Evolutionary conservation across 2,797 vertebrate species (phyloP).

Genomic region (Premnoplex brunnescens): DNA sequence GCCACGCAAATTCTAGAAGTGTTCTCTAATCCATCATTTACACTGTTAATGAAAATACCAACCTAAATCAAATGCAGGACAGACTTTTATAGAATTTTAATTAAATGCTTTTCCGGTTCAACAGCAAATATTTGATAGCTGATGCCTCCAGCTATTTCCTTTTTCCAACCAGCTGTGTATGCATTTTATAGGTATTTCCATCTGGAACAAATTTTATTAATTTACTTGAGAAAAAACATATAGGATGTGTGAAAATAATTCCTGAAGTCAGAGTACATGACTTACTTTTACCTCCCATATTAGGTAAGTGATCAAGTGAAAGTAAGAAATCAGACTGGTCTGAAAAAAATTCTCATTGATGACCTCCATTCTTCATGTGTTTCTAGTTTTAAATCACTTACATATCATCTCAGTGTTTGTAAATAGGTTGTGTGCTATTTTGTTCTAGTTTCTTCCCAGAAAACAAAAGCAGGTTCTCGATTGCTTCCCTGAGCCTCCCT

Average conservation of each 20-base stretch:
- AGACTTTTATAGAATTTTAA: background rate
- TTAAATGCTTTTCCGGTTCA: background rate
- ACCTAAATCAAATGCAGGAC: conserved; percentile 6
- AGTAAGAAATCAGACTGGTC: background rate
- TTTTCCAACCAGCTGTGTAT: background rate
- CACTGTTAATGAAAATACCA: background rate
- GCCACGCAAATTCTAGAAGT: background rate
- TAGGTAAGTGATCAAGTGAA: background rate
- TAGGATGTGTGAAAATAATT: background rate
- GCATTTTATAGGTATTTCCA: background rate
- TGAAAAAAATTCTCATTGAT: background rate
- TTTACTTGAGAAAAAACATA: background rate
- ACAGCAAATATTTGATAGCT: background rate
- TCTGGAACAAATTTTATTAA: conserved; percentile 7
- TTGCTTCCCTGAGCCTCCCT: background rate
- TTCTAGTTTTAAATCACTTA: background rate
- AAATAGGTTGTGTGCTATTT: background rate
- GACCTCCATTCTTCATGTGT: background rate
- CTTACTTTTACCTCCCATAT: background rate
- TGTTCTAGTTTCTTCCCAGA: background rate
- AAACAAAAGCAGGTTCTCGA: background rate
- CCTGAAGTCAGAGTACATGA: background rate
- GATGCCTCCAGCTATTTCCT: conserved; percentile 10
- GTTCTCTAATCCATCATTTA: background rate
- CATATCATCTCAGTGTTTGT: background rate